A percentile compares a stretch with the other conserved stretches of the same genome.
phyloP scores from a whole-genome alignment of 2,888 invertebrate genomes.

The Teleogryllus oceanicus region DNA sequence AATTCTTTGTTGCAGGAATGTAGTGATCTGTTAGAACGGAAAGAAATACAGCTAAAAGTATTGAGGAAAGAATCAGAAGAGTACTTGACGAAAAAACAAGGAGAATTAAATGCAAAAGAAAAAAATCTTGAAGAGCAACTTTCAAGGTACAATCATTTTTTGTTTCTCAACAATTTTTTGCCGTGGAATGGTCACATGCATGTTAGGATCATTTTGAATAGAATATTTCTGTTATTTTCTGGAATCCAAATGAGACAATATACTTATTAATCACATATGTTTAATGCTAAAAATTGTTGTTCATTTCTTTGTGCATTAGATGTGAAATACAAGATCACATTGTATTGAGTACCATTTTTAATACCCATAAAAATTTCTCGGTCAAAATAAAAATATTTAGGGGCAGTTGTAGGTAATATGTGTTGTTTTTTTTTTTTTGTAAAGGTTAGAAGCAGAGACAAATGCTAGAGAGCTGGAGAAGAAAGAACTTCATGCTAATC shows the following conservation, averaged over 20 bases:
- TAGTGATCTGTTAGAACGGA: slow-evolving; percentile 24
- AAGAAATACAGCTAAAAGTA: slow-evolving; percentile 21
- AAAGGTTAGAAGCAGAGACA: slow-evolving; percentile 33
- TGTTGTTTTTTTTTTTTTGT: not conserved
- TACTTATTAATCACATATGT: too few species aligned
- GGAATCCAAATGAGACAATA: too few species aligned
- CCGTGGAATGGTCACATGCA: too few species aligned
- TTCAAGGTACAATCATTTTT: not conserved
- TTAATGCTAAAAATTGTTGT: too few species aligned
- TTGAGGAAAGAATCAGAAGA: not conserved
- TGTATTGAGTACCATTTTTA: too few species aligned
- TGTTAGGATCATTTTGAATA: too few species aligned
- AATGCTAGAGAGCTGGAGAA: slow-evolving; percentile 28
- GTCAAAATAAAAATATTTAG: too few species aligned
- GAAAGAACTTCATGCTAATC: slow-evolving; percentile 29
- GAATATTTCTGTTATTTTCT: too few species aligned
- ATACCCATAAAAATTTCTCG: too few species aligned
- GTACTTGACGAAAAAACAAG: slow-evolving; percentile 20
- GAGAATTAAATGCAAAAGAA: slow-evolving; percentile 7
- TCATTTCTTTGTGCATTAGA: not conserved
- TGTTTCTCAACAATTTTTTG: not conserved
- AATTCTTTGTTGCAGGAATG: not conserved
- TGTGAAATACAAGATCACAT: too few species aligned
- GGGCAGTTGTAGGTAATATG: too few species aligned
- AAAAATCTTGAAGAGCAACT: slow-evolving; percentile 12